These are phyloP conservation scores for Prinia subflava DNA, from an alignment of 2,113 vertebrate genomes.

Conservation along the genomic window DNA sequence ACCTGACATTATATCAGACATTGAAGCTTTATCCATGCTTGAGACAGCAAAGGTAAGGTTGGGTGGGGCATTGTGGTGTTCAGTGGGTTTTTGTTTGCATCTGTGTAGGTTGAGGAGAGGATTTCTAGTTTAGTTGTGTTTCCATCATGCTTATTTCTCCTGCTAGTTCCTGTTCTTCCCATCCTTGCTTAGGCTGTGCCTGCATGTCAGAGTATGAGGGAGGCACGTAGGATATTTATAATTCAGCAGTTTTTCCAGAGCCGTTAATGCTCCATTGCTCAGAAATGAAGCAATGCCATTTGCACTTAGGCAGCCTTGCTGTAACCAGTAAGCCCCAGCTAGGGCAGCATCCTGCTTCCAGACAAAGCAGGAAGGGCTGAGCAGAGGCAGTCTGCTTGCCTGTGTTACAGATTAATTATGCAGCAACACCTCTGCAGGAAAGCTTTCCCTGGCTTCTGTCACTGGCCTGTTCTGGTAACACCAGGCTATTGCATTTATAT, in stretches of 20 bases:
- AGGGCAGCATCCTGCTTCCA: background rate
- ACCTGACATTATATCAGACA: background rate
- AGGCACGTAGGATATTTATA: background rate
- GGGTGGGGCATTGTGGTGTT: background rate
- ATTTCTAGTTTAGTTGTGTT: background rate
- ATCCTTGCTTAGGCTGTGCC: background rate
- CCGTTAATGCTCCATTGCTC: background rate
- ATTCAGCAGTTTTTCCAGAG: background rate
- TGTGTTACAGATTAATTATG: background rate
- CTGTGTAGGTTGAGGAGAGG: background rate
- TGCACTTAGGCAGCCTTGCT: background rate
- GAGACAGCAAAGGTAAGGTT: background rate
- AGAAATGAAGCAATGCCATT: background rate
- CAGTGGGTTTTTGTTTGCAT: background rate
- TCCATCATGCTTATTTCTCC: background rate
- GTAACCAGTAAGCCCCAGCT: background rate
- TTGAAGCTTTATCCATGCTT: background rate
- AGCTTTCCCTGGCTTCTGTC: background rate
- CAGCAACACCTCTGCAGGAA: background rate
- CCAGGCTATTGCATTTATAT: background rate
- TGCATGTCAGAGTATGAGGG: background rate
- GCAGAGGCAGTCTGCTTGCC: background rate
- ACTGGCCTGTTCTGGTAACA: background rate
- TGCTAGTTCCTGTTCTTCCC: background rate
- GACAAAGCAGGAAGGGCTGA: background rate